Evolutionary conservation across 2,797 vertebrate genomes (phyloP).

Genomic region (Dallia pectoralis): DNA sequence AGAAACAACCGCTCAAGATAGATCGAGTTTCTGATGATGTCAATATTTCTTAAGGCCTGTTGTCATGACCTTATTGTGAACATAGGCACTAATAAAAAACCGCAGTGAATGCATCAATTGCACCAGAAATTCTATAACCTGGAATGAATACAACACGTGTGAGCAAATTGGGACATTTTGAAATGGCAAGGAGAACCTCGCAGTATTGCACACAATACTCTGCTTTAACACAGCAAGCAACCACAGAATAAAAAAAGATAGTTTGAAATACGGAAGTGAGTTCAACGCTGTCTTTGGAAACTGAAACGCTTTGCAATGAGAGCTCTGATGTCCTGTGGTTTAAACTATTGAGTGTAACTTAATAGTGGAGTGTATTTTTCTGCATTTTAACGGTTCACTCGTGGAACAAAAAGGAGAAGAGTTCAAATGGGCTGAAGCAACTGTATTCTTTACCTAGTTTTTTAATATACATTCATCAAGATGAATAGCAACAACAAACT

Average conservation of each 20-base stretch:
- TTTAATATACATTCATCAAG: slow-evolving; percentile 54
- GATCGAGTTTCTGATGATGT: not conserved
- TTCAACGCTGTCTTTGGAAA: slow-evolving; percentile 71
- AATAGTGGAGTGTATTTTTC: slow-evolving; percentile 25
- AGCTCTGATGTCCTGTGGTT: slow-evolving; percentile 58
- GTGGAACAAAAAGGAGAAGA: slow-evolving; percentile 34
- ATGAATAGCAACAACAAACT: slow-evolving; percentile 74
- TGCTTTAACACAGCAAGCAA: slow-evolving; percentile 1
- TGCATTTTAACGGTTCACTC: slow-evolving; percentile 23
- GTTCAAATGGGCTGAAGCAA: slow-evolving; percentile 68
- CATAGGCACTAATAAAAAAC: not conserved
- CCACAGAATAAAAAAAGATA: slow-evolving; percentile 26
- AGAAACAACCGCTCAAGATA: not conserved
- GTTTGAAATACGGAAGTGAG: slow-evolving; percentile 77
- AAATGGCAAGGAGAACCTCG: not conserved
- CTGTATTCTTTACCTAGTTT: slow-evolving; percentile 41
- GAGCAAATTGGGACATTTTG: not conserved
- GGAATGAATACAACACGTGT: not conserved
- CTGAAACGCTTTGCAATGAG: slow-evolving; percentile 49
- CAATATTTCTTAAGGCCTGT: not conserved
- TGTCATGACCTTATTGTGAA: not conserved
- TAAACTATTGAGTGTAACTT: slow-evolving; percentile 21
- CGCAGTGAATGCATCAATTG: not conserved
- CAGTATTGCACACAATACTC: not conserved
- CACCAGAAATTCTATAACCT: not conserved